A percentile compares a stretch with the other conserved stretches of the same genome.
Conservation (phyloP, 2,888 invertebrate genomes). For the Chloroclystis v-ata region DNA sequence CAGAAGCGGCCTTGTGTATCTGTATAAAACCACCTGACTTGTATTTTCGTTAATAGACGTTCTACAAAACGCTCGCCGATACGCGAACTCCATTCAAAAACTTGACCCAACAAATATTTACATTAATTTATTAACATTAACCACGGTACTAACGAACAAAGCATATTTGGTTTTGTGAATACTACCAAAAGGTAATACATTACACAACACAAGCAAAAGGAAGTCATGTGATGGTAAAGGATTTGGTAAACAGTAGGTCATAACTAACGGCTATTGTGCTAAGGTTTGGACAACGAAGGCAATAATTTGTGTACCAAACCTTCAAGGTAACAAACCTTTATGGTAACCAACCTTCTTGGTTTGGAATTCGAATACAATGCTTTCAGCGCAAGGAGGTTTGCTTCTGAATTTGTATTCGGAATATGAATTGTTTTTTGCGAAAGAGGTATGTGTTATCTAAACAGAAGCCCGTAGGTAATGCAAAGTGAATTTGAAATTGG, state of each 20-base stretch:
- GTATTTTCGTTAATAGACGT: too few relatives aligned
- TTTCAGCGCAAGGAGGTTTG: too few relatives aligned
- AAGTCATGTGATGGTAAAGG: slow-evolving; percentile 15
- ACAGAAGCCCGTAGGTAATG: too few relatives aligned
- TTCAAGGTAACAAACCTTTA: not conserved
- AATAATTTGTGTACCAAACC: slow-evolving; percentile 1
- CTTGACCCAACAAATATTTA: too few relatives aligned
- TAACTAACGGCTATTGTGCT: slow-evolving; percentile 11
- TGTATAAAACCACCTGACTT: too few relatives aligned
- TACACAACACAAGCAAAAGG: slow-evolving; percentile 12
- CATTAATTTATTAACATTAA: too few relatives aligned
- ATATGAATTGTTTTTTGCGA: not conserved
- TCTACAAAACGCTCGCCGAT: too few relatives aligned
- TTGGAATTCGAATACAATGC: not conserved
- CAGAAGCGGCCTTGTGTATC: too few relatives aligned
- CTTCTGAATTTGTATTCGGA: not conserved
- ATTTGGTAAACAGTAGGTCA: slow-evolving; percentile 10
- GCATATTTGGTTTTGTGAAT: not conserved
- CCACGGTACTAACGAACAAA: too few relatives aligned
- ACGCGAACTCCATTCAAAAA: too few relatives aligned
- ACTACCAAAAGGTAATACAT: slow-evolving; percentile 1
- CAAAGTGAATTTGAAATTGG: too few relatives aligned
- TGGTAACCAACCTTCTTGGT: not conserved
- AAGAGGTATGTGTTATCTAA: too few relatives aligned
- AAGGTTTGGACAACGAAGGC: not conserved